Evolutionary conservation across 2,888 invertebrate genomes (phyloP).

Genomic region (Smittia aterrima): DNA sequence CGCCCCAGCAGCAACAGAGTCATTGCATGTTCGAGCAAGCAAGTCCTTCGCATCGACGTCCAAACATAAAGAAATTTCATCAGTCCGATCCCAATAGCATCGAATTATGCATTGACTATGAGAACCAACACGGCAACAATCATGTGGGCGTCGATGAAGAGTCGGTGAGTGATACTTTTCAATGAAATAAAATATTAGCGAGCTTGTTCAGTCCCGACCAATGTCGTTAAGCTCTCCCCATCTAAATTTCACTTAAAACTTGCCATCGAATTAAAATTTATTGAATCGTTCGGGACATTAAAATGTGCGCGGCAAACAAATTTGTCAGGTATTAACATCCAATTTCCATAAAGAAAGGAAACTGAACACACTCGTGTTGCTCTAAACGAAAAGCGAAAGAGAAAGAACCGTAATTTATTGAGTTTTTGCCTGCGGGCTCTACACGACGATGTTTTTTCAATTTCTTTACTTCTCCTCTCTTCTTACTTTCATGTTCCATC

Average conservation of each 20-base stretch:
- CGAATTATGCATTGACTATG: constrained; percentile 51
- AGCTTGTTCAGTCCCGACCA: background rate
- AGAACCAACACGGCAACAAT: constrained; percentile 42
- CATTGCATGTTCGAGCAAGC: constrained; percentile 46
- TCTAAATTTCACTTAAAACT: background rate
- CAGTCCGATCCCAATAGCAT: constrained; percentile 53
- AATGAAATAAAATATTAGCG: background rate
- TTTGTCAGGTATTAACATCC: constrained; percentile 11
- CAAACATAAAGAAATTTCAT: constrained; percentile 47
- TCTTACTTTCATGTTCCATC: background rate
- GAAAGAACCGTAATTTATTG: constrained; percentile 33
- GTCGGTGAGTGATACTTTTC: constrained; percentile 19
- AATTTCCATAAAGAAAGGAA: constrained; percentile 5
- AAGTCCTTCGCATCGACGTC: constrained; percentile 47
- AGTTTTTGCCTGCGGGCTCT: constrained; percentile 38
- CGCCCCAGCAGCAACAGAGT: constrained; percentile 49
- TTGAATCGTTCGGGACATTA: background rate
- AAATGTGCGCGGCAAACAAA: background rate
- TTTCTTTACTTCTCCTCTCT: too few species aligned
- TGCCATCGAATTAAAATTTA: background rate
- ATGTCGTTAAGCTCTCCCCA: background rate
- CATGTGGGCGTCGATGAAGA: constrained; percentile 28
- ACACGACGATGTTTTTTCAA: constrained; percentile 26
- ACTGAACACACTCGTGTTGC: background rate
- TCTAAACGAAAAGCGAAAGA: background rate